Base-by-base conservation (phyloP, 2,797 vertebrate species). In the Sebastes dallii region DNA sequence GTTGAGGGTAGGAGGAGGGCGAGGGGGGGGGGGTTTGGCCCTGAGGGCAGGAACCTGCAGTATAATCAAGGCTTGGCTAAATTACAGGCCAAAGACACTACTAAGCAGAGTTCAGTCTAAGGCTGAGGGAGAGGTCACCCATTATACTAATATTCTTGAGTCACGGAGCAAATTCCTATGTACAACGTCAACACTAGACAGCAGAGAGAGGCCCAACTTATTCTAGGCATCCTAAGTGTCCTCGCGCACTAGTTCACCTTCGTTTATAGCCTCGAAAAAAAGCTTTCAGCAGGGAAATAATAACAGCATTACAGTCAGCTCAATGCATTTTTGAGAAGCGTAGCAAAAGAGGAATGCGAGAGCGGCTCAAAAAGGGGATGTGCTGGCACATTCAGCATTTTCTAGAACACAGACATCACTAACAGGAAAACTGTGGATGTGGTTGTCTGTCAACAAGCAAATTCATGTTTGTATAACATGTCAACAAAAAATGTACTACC, bases 141-240 rank as follows among this genome's bases (percentile, higher is more conserved):
- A 91, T 94, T 94, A 92, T 75, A 54, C 85, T 90, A 93, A 95
- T 90, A 90, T 88, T 88, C 78, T 69, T 72, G 66, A 93, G 90
- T 91, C 89, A 88, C 76, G 18, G 86, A 92, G 78, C 71, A 88
- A 90, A 95, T 95, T 94, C 92, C 90, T 32, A 66, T 11, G 76
- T 27, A 76, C 50, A 82, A 68, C 52, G 75, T 90, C 91, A 94
- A 88, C 88, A 80, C 66, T 25, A 52, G 3, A 75, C 73, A 30
- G 71, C 61, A 62, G 58, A 69, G 20, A 27, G 64, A 79, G 88
- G 74, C 66, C 22, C 80, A 82, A 81, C 92, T 92, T 86, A 90
- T 59, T 62, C 20, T 12, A 82, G 78, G 61, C 78, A 83, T 88
- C 73, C n/a, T 72, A 82, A 84, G 78, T 76, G 79, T 82, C 50